Evolutionary conservation across 2,113 vertebrate genomes (phyloP), one percentile per base, ranked within the genome.

Genomic region (Colaptes auratus): DNA sequence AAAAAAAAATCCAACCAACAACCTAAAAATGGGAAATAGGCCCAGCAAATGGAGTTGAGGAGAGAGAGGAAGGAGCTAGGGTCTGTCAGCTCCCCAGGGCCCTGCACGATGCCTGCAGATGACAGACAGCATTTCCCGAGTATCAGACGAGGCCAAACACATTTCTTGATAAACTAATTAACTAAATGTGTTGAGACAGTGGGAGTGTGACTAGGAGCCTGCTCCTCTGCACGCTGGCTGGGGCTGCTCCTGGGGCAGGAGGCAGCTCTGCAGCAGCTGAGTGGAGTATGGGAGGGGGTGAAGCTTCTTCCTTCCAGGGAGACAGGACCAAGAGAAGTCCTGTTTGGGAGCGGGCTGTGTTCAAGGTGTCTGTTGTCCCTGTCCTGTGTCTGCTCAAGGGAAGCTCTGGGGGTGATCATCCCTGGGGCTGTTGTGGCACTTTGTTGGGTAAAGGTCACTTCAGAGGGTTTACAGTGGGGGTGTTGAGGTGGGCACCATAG

Each of bases 141-240:
- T 81, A 93, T 93, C 96, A 97, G 95, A 94, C 1, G 4, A 67
- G 58, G 95, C 91, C 96, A 95, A 94, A 94, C 89, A 90, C 91
- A 55, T 77, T 92, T 96, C 93, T 93, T 89, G 96, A 97, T 97
- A 96, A 96, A 95, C 91, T 89, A 93, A 96, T 97, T 96, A 95
- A 92, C 95, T 75, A 93, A 96, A 97, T 91, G 96, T 95, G 97
- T 94, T 95, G 96, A 97, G 96, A 92, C 88, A 69, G 93, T 69
- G 63, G 21, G 86, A 94, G 81, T 67, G 86, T 85, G 92, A 92
- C 75, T 50, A 8, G 46, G 70, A 46, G 64, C 82, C 94, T 0
- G 0, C 59, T 80, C 50, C 60, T 70, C 80, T 72, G 53, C 4
- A 15, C 1, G 2, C 56, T 27, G 85, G 55, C 84, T 93, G 79